Conservation (phyloP, 1,140 invertebrate species). For the Telenomus remus region DNA sequence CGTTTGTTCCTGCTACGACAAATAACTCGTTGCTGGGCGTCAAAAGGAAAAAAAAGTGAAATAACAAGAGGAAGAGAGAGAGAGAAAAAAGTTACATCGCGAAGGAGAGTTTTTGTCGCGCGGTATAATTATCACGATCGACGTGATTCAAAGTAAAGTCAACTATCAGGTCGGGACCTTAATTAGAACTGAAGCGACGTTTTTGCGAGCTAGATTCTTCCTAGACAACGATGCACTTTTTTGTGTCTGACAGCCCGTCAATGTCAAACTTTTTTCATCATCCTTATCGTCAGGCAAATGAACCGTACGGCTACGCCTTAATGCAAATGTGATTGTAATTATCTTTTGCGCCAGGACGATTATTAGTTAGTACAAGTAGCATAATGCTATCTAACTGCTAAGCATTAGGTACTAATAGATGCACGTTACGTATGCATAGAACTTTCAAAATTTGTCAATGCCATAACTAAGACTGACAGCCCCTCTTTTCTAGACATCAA, state of each 20-base stretch:
- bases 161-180: constrained; percentile 33
- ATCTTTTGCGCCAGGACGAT: constrained; percentile 27
- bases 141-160: constrained; percentile 43
- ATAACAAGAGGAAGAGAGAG: constrained; percentile 17
- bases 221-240: constrained; percentile 17
- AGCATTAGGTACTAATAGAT: constrained; percentile 42
- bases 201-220: constrained; percentile 36
- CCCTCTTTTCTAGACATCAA: constrained; percentile 6
- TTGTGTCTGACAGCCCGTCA: constrained; percentile 1
- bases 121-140: constrained; percentile 27
- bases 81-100: neutral
- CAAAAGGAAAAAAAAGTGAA: neutral
- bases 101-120: constrained; percentile 13
- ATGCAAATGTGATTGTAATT: constrained; percentile 50
- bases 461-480: constrained; percentile 38
- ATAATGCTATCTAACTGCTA: constrained; percentile 38
- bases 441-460: constrained; percentile 43
- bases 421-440: constrained; percentile 32
- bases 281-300: constrained; percentile 1
- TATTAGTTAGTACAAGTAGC: constrained; percentile 36
- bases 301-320: constrained; percentile 32
- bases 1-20: constrained; percentile 7
- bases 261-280: neutral
- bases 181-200: constrained; percentile 30
- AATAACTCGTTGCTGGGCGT: too few relatives aligned